These are phyloP conservation scores for Abrostola triplasia DNA, from an alignment of 2,888 invertebrate genomes.

Conservation along the genomic window DNA sequence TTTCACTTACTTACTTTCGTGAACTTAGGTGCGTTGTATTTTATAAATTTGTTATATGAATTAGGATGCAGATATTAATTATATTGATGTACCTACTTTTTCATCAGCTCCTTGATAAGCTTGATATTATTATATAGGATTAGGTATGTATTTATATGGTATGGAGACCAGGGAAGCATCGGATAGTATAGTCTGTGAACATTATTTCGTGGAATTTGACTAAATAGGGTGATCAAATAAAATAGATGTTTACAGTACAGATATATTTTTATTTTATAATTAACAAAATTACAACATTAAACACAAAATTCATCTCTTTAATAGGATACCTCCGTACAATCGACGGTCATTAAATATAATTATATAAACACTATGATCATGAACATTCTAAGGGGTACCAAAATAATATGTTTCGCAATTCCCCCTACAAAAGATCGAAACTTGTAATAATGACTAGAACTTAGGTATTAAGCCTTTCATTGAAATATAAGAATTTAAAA, in stretches of 20 bases:
- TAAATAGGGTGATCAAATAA: constrained; percentile 34
- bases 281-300: constrained; percentile 22
- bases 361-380: background rate
- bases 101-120: too few species aligned
- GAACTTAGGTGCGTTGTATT: too few species aligned
- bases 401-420: background rate
- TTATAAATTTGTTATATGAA: too few species aligned
- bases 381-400: background rate
- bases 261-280: constrained; percentile 38
- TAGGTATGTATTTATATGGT: too few species aligned
- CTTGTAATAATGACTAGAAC: constrained; percentile 35
- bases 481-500: constrained; percentile 33
- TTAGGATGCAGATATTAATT: too few species aligned
- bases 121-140: too few species aligned
- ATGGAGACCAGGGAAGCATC: background rate
- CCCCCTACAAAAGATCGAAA: constrained; percentile 8
- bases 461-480: constrained; percentile 27
- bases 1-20: too few species aligned
- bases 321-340: constrained; percentile 21
- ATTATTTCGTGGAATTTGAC: background rate
- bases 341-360: background rate
- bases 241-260: constrained; percentile 22
- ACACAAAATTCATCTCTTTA: constrained; percentile 29
- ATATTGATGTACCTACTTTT: too few species aligned
- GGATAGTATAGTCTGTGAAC: background rate